Evolutionary conservation across 2,888 invertebrate species (phyloP), one percentile per base, ranked within the genome.

Genomic region (Caenorhabditis sinica): DNA sequence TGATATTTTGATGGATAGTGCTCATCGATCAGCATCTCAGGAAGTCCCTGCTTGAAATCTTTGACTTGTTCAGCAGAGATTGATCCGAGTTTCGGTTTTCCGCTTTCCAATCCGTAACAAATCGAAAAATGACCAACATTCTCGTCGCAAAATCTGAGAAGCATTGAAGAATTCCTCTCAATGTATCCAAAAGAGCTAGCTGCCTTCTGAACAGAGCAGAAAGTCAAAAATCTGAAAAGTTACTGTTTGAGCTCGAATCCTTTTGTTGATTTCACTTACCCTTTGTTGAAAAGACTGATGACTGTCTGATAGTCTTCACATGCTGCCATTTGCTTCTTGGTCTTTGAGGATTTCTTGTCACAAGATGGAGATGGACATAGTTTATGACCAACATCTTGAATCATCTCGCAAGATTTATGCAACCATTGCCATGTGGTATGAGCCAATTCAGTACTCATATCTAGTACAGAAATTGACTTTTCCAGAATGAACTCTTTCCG

Each of bases 261-360:
- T 30, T 36, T 36, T 15, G 11, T 45, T 30, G 23, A 58, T 53
- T 20, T 5, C 1, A 6, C 13, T 25, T 60, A 87, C 86, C 88
- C 88, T 65, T 89, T 90, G 61, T 90, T 90, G 77, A 88, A 90
- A n/a, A 90, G 82, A 65, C 87, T 87, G 60, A 88, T 74, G 83
- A 90, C 86, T 20, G 90, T 90, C 40, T 89, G 89, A 76, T 90
- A 90, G 30, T 90, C 90, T 74, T 90, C 90, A 3, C 86, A 82
- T 8, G 90, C 89, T 0, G 90, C 89, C 84, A 89, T 86, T 74
- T 90, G 90, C 58, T 88, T 88, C 82, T 89, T 89, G 0, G 90
- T 90, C 45, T 90, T 90, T n/a, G 88, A 82, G 4, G 88, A 84
- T 40, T 90, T 90, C 75, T 89, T 89, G 53, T 90, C 90, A 23